These are phyloP conservation scores for Lacanobia wlatinum DNA, from an alignment of 2,888 invertebrate genomes.

Conservation along the genomic window DNA sequence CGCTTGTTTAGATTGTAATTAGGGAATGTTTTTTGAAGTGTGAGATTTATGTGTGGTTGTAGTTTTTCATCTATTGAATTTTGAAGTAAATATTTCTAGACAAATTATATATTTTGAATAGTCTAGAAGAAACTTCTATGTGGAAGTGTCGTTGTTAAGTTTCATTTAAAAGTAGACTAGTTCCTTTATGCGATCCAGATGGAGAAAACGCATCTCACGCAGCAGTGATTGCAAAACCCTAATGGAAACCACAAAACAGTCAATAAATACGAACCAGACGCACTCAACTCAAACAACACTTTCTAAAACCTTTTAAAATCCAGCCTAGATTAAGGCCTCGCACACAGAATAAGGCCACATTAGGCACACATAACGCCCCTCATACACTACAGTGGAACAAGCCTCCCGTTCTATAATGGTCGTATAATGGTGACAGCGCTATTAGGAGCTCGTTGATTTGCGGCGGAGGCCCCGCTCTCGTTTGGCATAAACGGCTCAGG, in stretches of 20 bases:
- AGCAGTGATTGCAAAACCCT: slow-evolving; percentile 20
- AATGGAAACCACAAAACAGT: slow-evolving; percentile 19
- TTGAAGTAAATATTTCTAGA: too few relatives aligned
- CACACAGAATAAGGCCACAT: slow-evolving; percentile 64
- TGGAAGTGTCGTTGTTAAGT: too few relatives aligned
- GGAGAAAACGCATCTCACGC: slow-evolving; percentile 26
- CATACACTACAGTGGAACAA: slow-evolving; percentile 71
- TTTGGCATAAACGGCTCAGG: slow-evolving; percentile 64
- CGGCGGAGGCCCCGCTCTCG: slow-evolving; percentile 61
- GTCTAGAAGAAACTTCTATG: too few relatives aligned
- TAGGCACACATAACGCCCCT: slow-evolving; percentile 68
- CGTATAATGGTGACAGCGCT: slow-evolving; percentile 74
- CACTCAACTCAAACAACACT: slow-evolving; percentile 54
- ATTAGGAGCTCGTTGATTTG: slow-evolving; percentile 69
- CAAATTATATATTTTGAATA: too few relatives aligned
- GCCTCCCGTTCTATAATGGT: slow-evolving; percentile 72
- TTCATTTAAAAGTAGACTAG: too few relatives aligned
- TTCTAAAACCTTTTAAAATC: slow-evolving; percentile 62
- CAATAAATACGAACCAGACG: slow-evolving; percentile 47
- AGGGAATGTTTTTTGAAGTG: slow-evolving; percentile 45
- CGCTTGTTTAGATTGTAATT: slow-evolving; percentile 75
- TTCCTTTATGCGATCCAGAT: not conserved
- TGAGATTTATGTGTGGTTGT: slow-evolving; percentile 7
- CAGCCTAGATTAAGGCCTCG: slow-evolving; percentile 59
- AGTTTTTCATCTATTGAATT: not conserved